Percentiles rank a stretch among this genome's conserved stretches.
phyloP scores from a whole-genome alignment of 2,113 vertebrate genomes.

The Notothenia coriiceps region DNA sequence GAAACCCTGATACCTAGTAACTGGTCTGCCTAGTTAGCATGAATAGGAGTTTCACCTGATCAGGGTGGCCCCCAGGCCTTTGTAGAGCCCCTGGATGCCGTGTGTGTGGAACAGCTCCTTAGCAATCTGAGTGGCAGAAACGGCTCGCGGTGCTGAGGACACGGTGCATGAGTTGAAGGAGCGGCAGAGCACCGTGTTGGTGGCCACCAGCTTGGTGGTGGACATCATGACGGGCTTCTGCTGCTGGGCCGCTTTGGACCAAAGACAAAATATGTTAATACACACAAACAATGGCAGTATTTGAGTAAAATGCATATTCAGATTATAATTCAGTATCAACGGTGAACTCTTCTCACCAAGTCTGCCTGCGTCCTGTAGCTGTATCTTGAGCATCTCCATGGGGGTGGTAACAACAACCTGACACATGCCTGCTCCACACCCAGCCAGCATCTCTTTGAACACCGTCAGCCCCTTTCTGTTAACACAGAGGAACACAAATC shows the following conservation, averaged over 20 bases:
- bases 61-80: constrained; percentile 86
- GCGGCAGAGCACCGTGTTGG: constrained; percentile 80
- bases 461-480: constrained; percentile 84
- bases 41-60: constrained; percentile 77
- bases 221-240: constrained; percentile 76
- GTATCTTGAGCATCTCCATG: constrained; percentile 91
- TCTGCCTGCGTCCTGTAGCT: constrained; percentile 88
- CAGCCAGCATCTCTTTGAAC: constrained; percentile 88
- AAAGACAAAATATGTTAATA: not conserved
- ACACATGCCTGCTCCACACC: constrained; percentile 87
- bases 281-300: not conserved
- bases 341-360: constrained; percentile 68
- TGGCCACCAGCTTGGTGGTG: constrained; percentile 75
- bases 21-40: not conserved
- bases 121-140: constrained; percentile 86
- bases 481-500: not conserved
- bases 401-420: constrained; percentile 88
- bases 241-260: constrained; percentile 79
- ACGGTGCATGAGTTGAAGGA: constrained; percentile 80
- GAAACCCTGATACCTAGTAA: not conserved
- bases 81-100: constrained; percentile 87
- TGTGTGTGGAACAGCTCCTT: constrained; percentile 81
- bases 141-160: constrained; percentile 53
- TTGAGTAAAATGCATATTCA: not conserved
- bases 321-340: not conserved